These are phyloP conservation scores for Drosophila mayaguana DNA, from an alignment of 2,888 invertebrate species.

Conservation along the genomic window DNA sequence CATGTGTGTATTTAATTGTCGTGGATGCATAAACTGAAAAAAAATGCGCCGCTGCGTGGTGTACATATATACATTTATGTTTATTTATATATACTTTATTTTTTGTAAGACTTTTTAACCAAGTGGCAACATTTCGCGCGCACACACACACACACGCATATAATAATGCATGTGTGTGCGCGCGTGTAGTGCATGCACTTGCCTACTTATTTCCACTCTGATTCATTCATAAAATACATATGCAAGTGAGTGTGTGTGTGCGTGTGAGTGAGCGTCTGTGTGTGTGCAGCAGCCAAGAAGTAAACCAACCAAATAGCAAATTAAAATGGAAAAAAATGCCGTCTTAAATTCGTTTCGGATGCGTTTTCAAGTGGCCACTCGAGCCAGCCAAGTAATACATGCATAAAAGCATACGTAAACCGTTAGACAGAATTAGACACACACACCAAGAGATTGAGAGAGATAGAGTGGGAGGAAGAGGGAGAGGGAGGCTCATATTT, in stretches of 20 bases:
- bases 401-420: constrained; percentile 21
- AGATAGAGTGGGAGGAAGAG: background rate
- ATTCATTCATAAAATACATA: constrained; percentile 77
- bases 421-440: constrained; percentile 33
- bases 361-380: constrained; percentile 52
- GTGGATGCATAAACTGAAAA: constrained; percentile 12
- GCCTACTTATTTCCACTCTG: constrained; percentile 80
- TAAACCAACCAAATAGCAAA: constrained; percentile 24
- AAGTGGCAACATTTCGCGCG: constrained; percentile 7
- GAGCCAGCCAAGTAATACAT: constrained; percentile 25
- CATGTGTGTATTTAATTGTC: constrained; percentile 15
- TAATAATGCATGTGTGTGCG: background rate
- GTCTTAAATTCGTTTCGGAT: constrained; percentile 52
- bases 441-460: background rate
- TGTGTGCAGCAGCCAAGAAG: constrained; percentile 43
- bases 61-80: background rate
- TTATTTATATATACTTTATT: background rate
- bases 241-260: constrained; percentile 9
- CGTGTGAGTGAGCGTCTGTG: constrained; percentile 2
- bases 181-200: constrained; percentile 11
- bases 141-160: background rate
- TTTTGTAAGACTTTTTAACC: constrained; percentile 1
- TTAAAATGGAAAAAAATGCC: constrained; percentile 11
- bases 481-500: background rate
- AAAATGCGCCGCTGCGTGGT: background rate